Percentiles rank a stretch among this genome's conserved stretches.
Conservation (phyloP, 2,888 invertebrate genomes). For the Drosophila recens region DNA sequence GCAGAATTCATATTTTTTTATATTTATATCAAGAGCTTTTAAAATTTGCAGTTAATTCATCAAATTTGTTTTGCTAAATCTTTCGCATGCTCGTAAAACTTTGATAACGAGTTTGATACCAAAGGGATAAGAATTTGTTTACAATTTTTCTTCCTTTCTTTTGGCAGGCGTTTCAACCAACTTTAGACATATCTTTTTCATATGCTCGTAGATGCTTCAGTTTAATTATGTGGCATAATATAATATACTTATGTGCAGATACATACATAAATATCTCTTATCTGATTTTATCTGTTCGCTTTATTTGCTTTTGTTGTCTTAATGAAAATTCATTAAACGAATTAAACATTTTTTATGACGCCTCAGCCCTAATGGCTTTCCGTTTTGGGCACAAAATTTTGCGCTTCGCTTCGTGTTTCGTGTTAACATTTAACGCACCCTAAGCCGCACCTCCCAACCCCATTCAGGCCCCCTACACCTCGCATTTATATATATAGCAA, state of each 20-base stretch:
- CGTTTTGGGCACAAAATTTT: conserved; percentile 44
- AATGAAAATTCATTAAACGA: conserved; percentile 60
- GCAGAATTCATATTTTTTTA: not conserved
- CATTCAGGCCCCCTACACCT: not conserved
- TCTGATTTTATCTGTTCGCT: conserved; percentile 38
- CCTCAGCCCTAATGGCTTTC: conserved; percentile 56
- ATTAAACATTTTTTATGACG: conserved; percentile 61
- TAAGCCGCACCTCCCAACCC: conserved; percentile 35
- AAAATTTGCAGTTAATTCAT: not conserved
- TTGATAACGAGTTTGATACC: not conserved
- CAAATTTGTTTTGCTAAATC: not conserved
- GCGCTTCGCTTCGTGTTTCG: conserved; percentile 59
- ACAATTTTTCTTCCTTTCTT: not conserved
- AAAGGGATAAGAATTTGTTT: not conserved
- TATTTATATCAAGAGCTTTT: not conserved
- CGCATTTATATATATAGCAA: not conserved
- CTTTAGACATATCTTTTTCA: not conserved
- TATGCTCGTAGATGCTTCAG: conserved; percentile 1
- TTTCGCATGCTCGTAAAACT: not conserved
- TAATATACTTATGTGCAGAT: conserved; percentile 14
- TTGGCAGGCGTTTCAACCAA: not conserved
- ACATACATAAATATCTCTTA: conserved; percentile 12
- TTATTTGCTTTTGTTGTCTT: conserved; percentile 38
- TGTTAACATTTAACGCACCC: conserved; percentile 74
- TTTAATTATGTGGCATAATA: conserved; percentile 30